A percentile compares a stretch with the other conserved stretches of the same genome.
These are phyloP conservation scores for Lepidocyrtinus sp. DNA, from an alignment of 2,888 invertebrate species.

Conservation along the genomic window DNA sequence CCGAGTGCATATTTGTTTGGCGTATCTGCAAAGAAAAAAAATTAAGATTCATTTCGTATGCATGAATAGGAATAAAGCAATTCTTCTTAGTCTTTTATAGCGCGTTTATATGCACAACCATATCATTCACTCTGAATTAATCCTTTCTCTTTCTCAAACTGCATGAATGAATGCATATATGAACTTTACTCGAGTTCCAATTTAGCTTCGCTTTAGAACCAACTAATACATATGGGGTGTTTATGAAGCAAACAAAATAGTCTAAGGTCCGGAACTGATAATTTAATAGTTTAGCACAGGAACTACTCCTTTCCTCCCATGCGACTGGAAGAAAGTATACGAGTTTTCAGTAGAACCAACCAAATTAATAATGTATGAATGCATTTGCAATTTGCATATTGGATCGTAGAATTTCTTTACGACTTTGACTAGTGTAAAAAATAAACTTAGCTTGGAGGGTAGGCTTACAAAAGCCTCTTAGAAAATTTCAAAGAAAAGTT, in stretches of 20 bases:
- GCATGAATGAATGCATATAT: too few species aligned
- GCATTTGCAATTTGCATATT: background rate
- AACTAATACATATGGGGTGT: background rate
- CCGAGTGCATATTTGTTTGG: constrained; percentile 66
- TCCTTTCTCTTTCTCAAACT: too few species aligned
- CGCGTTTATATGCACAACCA: background rate
- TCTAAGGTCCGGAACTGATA: too few species aligned
- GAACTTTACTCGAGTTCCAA: background rate
- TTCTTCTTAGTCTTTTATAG: background rate
- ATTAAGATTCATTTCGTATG: background rate
- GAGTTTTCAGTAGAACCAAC: background rate
- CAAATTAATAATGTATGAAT: constrained; percentile 1
- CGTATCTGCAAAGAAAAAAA: constrained; percentile 67
- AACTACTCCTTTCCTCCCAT: background rate
- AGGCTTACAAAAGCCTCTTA: background rate
- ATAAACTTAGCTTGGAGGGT: too few species aligned
- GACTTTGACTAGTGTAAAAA: background rate
- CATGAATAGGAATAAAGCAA: background rate
- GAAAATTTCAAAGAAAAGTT: background rate
- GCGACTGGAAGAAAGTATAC: background rate
- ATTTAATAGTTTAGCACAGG: too few species aligned
- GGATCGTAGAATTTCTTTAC: background rate
- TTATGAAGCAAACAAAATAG: background rate
- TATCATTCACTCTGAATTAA: background rate
- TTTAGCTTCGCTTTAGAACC: background rate